A percentile compares a stretch with the other conserved stretches of the same genome.
These are phyloP conservation scores for Cyclura pinguis DNA, from an alignment of 2,797 vertebrate genomes.

Conservation along the genomic window DNA sequence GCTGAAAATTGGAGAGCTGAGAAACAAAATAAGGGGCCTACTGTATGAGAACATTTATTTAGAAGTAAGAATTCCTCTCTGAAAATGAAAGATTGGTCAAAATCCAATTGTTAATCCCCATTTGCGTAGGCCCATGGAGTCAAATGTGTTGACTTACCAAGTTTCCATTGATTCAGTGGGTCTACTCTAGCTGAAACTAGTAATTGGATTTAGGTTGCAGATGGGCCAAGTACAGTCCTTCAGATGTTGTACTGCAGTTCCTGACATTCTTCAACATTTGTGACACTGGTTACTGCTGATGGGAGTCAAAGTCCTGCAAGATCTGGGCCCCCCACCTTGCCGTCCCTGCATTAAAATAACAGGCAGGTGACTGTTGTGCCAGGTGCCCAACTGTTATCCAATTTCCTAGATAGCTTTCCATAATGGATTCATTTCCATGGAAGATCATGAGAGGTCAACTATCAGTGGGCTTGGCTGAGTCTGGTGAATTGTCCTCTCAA, in stretches of 20 bases:
- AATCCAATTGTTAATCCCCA: too few relatives aligned
- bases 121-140: too few relatives aligned
- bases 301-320: too few relatives aligned
- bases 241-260: too few relatives aligned
- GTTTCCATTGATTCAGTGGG: too few relatives aligned
- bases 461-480: neutral
- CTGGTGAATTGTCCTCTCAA: neutral
- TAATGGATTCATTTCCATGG: neutral
- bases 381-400: neutral
- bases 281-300: too few relatives aligned
- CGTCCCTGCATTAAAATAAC: neutral
- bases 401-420: neutral
- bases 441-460: neutral
- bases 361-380: neutral
- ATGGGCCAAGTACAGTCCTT: too few relatives aligned
- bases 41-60: neutral
- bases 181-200: too few relatives aligned
- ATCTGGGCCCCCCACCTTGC: too few relatives aligned
- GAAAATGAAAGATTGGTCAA: neutral
- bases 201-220: too few relatives aligned
- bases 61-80: neutral
- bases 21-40: neutral
- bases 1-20: neutral
- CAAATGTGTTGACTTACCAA: too few relatives aligned
- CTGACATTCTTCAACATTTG: too few relatives aligned